phyloP scores from a whole-genome alignment of 2,797 vertebrate species.

The Rachycentron canadum region DNA sequence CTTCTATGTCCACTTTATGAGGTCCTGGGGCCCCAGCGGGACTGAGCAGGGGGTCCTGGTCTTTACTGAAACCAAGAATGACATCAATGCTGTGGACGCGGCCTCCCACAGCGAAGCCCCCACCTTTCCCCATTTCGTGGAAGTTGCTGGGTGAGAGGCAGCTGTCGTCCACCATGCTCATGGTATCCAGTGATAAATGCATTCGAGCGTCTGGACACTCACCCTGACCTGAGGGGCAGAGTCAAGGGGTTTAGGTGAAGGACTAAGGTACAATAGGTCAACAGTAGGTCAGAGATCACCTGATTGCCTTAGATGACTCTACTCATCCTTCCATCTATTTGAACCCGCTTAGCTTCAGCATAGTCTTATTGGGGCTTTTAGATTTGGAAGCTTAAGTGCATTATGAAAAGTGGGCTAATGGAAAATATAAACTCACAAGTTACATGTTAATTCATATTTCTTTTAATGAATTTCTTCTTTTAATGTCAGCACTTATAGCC shows the following conservation, averaged over 20 bases:
- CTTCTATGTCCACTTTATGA: slow-evolving; percentile 74
- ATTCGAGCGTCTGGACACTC: slow-evolving; percentile 73
- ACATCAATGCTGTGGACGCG: slow-evolving; percentile 89
- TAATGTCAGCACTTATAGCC: neutral
- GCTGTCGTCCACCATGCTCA: slow-evolving; percentile 88
- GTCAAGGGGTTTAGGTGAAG: slow-evolving; percentile 40
- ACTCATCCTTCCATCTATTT: neutral
- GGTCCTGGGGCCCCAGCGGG: slow-evolving; percentile 61
- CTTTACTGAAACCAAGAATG: slow-evolving; percentile 88
- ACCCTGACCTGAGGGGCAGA: slow-evolving; percentile 41
- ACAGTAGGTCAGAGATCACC: slow-evolving; percentile 48
- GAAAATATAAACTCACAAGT: slow-evolving; percentile 1
- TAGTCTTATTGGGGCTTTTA: neutral
- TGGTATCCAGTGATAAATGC: slow-evolving; percentile 89
- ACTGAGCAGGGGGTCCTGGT: slow-evolving; percentile 84
- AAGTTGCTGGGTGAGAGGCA: slow-evolving; percentile 87
- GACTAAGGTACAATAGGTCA: neutral
- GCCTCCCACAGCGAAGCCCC: slow-evolving; percentile 73
- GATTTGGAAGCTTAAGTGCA: slow-evolving; percentile 7
- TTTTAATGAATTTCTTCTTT: no score
- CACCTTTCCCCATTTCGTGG: slow-evolving; percentile 86
- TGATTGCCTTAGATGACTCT: slow-evolving; percentile 7
- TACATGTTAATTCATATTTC: neutral
- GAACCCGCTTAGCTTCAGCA: slow-evolving; percentile 53
- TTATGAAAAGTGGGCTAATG: neutral